phyloP scores from a whole-genome alignment of 2,113 vertebrate genomes.

The Tonatia bakeri region DNA sequence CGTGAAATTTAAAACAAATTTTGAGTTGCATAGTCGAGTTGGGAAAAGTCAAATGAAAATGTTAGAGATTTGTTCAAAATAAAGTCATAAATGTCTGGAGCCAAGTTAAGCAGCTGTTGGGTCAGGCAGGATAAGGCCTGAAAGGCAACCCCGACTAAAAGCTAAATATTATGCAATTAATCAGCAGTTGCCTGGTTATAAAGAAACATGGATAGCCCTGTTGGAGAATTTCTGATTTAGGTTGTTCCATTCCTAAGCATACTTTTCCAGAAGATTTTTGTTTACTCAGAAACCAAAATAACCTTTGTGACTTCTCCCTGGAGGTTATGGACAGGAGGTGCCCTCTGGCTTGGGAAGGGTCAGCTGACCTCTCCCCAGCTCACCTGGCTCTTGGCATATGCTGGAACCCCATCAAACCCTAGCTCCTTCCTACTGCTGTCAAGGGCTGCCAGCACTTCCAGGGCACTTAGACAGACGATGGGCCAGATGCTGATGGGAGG shows the following conservation, averaged over 20 bases:
- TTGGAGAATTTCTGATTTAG: constrained; percentile 22
- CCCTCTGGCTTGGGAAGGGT: neutral
- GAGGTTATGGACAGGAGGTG: neutral
- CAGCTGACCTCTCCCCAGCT: neutral
- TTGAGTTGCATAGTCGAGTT: constrained; percentile 77
- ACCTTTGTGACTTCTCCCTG: neutral
- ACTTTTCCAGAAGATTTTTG: constrained; percentile 18
- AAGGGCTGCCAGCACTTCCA: neutral
- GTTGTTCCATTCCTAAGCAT: neutral
- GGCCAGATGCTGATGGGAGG: neutral
- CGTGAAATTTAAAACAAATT: constrained; percentile 88
- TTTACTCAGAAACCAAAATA: neutral
- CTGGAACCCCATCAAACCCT: neutral
- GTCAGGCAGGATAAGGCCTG: constrained; percentile 74
- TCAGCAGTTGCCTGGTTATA: constrained; percentile 63
- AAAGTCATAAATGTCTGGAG: constrained; percentile 83
- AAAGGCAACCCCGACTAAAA: constrained; percentile 72
- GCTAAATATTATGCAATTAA: constrained; percentile 70
- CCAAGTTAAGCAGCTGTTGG: constrained; percentile 85
- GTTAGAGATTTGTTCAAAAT: constrained; percentile 85
- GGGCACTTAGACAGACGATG: neutral
- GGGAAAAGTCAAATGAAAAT: constrained; percentile 84
- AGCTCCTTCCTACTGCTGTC: neutral
- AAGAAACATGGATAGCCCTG: constrained; percentile 3
- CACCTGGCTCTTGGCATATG: neutral